Conservation (phyloP, 2,797 vertebrate species). For the Eulemur coronatus region DNA sequence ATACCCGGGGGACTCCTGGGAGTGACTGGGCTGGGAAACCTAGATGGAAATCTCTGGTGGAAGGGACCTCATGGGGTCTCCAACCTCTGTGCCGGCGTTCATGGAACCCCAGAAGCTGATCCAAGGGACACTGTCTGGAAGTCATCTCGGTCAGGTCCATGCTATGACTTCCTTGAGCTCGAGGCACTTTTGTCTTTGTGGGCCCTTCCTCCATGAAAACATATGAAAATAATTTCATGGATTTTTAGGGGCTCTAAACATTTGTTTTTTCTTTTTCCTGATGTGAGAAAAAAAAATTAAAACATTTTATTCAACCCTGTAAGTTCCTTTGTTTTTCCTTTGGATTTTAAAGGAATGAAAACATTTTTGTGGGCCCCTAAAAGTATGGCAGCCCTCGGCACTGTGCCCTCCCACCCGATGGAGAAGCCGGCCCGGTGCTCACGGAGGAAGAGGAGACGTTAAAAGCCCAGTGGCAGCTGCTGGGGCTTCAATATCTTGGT, state of each 20-base stretch:
- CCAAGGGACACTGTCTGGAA: neutral
- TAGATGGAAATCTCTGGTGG: neutral
- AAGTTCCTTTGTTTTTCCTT: neutral
- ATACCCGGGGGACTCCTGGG: neutral
- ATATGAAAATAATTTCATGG: neutral
- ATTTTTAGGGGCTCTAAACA: neutral
- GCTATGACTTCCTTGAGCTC: neutral
- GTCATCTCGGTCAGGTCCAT: neutral
- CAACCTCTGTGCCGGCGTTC: neutral
- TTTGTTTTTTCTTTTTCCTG: neutral
- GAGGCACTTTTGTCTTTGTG: neutral
- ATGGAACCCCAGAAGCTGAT: neutral
- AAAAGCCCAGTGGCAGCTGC: neutral
- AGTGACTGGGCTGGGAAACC: neutral
- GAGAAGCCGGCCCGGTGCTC: neutral
- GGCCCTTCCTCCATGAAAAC: neutral
- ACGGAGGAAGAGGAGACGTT: neutral
- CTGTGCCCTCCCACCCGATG: accelerated
- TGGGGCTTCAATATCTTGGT: neutral
- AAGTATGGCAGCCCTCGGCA: neutral
- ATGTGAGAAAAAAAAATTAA: neutral
- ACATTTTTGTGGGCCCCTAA: neutral
- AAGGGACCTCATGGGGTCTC: neutral
- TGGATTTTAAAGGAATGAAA: neutral
- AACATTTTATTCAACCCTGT: neutral